These are phyloP conservation scores for Odontamblyopus lacepedii DNA, from an alignment of 2,797 vertebrate genomes.

Conservation along the genomic window DNA sequence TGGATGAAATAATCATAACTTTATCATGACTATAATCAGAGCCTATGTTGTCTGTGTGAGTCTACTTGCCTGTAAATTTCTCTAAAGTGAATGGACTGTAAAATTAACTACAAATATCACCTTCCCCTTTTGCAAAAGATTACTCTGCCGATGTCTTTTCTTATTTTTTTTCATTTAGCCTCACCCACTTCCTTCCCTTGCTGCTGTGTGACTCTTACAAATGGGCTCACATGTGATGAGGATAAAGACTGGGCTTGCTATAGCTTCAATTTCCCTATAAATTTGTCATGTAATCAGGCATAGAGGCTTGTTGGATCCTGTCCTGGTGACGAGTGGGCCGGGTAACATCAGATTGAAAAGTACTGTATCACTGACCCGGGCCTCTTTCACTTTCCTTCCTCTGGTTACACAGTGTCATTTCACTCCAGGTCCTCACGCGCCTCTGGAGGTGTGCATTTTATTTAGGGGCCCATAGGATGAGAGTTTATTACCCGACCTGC, in stretches of 20 bases:
- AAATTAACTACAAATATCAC: neutral
- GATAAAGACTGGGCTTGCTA: neutral
- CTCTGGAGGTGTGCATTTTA: conserved; percentile 31
- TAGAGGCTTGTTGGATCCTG: conserved; percentile 38
- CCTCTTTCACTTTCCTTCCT: conserved; percentile 63
- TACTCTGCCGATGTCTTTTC: neutral
- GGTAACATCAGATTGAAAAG: conserved; percentile 52
- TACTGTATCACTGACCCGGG: conserved; percentile 59
- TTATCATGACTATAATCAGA: too few species aligned
- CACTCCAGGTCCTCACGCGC: conserved; percentile 21
- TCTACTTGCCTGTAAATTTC: too few species aligned
- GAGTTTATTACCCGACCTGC: conserved; percentile 63
- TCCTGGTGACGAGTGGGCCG: conserved; percentile 39
- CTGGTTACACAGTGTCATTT: conserved; percentile 59
- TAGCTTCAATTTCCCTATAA: conserved; percentile 29
- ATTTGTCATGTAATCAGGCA: conserved; percentile 55
- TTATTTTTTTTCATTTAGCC: neutral
- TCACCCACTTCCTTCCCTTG: conserved; percentile 39
- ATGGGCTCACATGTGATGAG: neutral
- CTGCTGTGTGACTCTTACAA: conserved; percentile 20
- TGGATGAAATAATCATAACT: too few species aligned
- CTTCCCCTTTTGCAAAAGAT: neutral
- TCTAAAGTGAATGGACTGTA: neutral
- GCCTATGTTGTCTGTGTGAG: too few species aligned
- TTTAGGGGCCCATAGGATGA: conserved; percentile 21